Percentiles rank a stretch among this genome's conserved stretches.
phyloP scores from a whole-genome alignment of 2,113 vertebrate species.

The Sminthopsis crassicaudata region DNA sequence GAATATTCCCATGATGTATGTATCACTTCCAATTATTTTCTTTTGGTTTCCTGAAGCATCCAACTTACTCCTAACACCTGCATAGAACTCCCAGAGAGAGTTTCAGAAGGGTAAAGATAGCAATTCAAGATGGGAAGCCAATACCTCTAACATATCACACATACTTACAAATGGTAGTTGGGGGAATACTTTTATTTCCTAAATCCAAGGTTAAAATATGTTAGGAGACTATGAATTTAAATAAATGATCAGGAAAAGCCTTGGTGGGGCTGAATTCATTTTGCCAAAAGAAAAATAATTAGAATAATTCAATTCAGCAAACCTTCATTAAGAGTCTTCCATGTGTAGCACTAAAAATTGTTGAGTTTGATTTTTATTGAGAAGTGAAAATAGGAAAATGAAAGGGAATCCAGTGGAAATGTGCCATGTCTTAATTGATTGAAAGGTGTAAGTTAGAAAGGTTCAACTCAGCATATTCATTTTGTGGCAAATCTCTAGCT shows the following conservation, averaged over 20 bases:
- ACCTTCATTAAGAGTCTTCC: not conserved
- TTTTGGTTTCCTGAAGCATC: not conserved
- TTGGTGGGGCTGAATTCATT: conserved; percentile 11
- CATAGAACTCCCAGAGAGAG: not conserved
- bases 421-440: conserved; percentile 44
- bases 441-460: not conserved
- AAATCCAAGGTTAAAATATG: not conserved
- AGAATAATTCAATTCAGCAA: conserved; percentile 24
- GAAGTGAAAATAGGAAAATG: conserved; percentile 63
- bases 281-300: conserved; percentile 64
- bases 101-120: not conserved
- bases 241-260: conserved; percentile 6
- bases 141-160: no score
- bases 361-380: conserved; percentile 36
- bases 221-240: conserved; percentile 10
- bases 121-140: not conserved
- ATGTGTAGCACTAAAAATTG: conserved; percentile 49
- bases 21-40: not conserved
- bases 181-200: conserved; percentile 9
- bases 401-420: not conserved
- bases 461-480: accelerated
- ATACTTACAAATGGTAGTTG: not conserved
- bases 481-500: not conserved
- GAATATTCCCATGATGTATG: accelerated
- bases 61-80: not conserved